Conservation (phyloP, 2,797 vertebrate genomes). For the Dendrocincla tyrannina region DNA sequence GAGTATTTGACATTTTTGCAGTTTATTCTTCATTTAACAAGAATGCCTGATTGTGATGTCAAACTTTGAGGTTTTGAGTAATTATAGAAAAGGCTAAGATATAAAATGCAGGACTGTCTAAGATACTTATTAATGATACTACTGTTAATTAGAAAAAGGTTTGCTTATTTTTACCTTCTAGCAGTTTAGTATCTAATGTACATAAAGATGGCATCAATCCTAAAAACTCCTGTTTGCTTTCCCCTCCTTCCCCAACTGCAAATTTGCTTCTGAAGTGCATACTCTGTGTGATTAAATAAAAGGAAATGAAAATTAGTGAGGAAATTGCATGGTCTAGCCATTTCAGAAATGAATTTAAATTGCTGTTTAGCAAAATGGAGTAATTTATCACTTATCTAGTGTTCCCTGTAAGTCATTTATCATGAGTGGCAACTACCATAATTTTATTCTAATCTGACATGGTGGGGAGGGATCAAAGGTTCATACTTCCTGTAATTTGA, state of each 20-base stretch:
- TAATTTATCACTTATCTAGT: constrained; percentile 2
- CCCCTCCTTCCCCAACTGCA: background rate
- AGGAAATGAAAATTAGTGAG: constrained; percentile 33
- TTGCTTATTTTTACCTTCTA: background rate
- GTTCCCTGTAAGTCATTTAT: constrained; percentile 7
- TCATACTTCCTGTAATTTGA: background rate
- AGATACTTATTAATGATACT: background rate
- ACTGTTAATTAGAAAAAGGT: background rate
- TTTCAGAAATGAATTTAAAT: constrained; percentile 38
- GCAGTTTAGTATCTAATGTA: background rate
- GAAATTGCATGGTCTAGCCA: background rate
- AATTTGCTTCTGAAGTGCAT: background rate
- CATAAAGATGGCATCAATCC: background rate
- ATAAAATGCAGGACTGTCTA: background rate
- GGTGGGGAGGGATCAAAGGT: background rate
- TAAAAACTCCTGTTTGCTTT: background rate
- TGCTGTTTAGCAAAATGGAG: background rate
- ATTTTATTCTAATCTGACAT: background rate
- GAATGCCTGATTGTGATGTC: fast-evolving
- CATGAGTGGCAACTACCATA: background rate
- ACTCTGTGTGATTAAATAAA: background rate
- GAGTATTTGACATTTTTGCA: background rate
- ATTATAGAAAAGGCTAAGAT: background rate
- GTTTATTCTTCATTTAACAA: background rate
- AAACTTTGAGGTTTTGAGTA: background rate